These are phyloP conservation scores for Characodon lateralis DNA, from an alignment of 2,797 vertebrate species.

Conservation along the genomic window DNA sequence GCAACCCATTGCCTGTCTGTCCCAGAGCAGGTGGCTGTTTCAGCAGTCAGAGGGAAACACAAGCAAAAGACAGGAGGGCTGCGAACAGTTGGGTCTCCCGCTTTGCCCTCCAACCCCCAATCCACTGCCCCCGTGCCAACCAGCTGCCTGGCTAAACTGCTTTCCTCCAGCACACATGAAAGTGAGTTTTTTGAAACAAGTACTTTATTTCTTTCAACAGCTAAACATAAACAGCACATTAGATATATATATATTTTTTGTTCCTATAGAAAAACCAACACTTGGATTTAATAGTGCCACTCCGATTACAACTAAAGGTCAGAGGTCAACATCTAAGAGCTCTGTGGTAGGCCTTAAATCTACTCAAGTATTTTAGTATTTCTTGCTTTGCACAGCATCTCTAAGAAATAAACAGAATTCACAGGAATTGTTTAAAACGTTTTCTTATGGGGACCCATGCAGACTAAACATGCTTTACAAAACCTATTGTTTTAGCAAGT, in stretches of 20 bases:
- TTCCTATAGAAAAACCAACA: constrained; percentile 75
- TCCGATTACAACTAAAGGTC: constrained; percentile 63
- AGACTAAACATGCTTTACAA: not conserved
- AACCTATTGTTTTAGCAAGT: not conserved
- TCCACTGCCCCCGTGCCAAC: constrained; percentile 52
- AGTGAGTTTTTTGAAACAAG: constrained; percentile 61
- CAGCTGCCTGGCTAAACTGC: constrained; percentile 86
- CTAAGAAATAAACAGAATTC: not conserved
- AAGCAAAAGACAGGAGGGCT: constrained; percentile 73
- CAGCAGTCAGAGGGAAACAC: constrained; percentile 59
- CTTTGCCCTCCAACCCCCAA: constrained; percentile 14
- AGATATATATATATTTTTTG: not conserved
- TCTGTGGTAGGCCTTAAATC: constrained; percentile 66
- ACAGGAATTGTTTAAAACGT: not conserved
- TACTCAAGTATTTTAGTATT: not conserved
- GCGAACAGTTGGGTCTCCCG: constrained; percentile 46
- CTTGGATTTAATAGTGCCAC: constrained; percentile 69
- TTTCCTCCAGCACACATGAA: constrained; percentile 74
- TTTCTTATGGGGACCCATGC: not conserved
- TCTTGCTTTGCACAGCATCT: not conserved
- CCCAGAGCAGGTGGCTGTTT: constrained; percentile 60
- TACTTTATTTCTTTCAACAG: not conserved
- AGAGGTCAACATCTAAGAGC: constrained; percentile 70
- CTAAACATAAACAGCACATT: not conserved
- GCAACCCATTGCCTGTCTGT: constrained; percentile 71